phyloP scores from a whole-genome alignment of 2,888 invertebrate species.

The Thelaira solivaga region DNA sequence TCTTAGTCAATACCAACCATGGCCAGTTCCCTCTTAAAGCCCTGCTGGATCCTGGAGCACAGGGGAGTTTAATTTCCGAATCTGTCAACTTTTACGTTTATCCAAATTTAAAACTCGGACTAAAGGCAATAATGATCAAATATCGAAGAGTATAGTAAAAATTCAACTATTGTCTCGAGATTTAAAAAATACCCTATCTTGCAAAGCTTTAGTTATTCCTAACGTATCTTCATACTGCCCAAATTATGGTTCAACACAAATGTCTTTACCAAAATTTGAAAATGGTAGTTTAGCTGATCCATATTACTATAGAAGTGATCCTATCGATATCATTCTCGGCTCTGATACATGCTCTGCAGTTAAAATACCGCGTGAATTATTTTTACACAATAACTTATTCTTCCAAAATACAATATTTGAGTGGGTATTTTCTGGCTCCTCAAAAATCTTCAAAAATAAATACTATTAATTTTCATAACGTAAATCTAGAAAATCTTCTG shows the following conservation, averaged over 20 bases:
- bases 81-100: not conserved
- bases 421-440: slow-evolving; percentile 48
- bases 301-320: not conserved
- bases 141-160: not conserved
- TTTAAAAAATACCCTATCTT: not conserved
- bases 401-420: slow-evolving; percentile 42
- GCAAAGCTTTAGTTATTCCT: slow-evolving; percentile 1
- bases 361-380: slow-evolving; percentile 7
- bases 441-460: not conserved
- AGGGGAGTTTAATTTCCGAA: slow-evolving; percentile 16
- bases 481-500: not conserved
- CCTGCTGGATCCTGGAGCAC: slow-evolving; percentile 10
- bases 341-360: slow-evolving; percentile 21
- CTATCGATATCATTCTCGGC: not conserved
- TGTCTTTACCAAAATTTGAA: not conserved
- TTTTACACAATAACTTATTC: slow-evolving; percentile 32
- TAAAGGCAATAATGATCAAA: not conserved
- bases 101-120: too few relatives aligned
- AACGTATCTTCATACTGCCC: not conserved
- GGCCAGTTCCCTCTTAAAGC: slow-evolving; percentile 3
- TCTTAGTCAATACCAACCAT: not conserved
- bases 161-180: not conserved
- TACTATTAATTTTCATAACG: not conserved
- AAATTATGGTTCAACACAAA: not conserved
- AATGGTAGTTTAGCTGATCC: not conserved